Percentiles rank a stretch among this genome's conserved stretches.
These are phyloP conservation scores for Metellina segmentata DNA, from an alignment of 2,888 invertebrate genomes.

Conservation along the genomic window DNA sequence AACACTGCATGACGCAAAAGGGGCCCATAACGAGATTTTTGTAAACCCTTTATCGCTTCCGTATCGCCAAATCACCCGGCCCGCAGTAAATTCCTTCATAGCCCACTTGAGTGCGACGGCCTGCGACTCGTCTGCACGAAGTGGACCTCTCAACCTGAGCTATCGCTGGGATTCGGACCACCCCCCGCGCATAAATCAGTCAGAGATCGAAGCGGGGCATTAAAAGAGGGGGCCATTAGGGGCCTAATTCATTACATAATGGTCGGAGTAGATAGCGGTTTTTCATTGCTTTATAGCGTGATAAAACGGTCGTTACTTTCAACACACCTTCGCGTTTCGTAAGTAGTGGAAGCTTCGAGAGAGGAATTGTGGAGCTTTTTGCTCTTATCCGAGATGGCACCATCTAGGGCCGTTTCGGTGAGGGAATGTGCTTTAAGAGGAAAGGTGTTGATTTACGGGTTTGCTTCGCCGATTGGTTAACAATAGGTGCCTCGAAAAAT, in stretches of 20 bases:
- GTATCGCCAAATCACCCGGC: not conserved
- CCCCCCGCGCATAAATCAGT: slow-evolving; percentile 63
- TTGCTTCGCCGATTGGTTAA: too few relatives aligned
- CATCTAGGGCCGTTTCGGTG: not conserved
- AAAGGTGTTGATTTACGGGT: too few relatives aligned
- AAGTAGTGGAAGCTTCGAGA: slow-evolving; percentile 30
- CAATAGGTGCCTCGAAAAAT: too few relatives aligned
- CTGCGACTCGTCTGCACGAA: slow-evolving; percentile 38
- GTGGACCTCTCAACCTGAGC: slow-evolving; percentile 45
- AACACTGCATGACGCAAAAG: not conserved
- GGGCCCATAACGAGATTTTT: not conserved
- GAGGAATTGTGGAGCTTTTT: not conserved
- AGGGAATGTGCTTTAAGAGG: too few relatives aligned
- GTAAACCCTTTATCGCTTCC: slow-evolving; percentile 35
- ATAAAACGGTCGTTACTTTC: slow-evolving; percentile 75
- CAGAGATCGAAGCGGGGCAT: slow-evolving; percentile 61
- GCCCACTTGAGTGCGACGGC: not conserved
- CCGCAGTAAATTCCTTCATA: slow-evolving; percentile 26
- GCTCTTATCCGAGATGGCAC: slow-evolving; percentile 54
- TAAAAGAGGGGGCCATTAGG: slow-evolving; percentile 59
- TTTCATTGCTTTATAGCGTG: slow-evolving; percentile 71
- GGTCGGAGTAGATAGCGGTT: slow-evolving; percentile 62
- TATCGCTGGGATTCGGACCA: slow-evolving; percentile 42
- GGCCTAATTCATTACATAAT: slow-evolving; percentile 75
- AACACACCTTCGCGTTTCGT: slow-evolving; percentile 61